Percentiles rank a stretch among this genome's conserved stretches.
Evolutionary conservation across 2,797 vertebrate genomes (phyloP).

Genomic region (Myripristis jacobus): DNA sequence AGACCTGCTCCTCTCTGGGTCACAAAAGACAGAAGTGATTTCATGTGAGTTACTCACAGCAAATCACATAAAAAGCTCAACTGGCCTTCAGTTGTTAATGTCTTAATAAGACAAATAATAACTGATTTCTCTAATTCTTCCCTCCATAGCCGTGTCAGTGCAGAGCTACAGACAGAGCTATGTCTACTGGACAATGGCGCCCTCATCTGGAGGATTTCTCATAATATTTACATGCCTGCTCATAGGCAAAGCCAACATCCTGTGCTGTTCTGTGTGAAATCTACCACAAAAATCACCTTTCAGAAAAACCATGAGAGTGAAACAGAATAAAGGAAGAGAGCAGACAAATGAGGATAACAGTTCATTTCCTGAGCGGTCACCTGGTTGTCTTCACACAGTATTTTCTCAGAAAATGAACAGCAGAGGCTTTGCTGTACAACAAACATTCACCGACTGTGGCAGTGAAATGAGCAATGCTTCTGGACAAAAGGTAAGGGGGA

Average conservation of each 20-base stretch:
- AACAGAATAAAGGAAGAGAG: neutral
- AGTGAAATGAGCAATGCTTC: neutral
- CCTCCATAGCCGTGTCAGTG: neutral
- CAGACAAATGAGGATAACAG: too few relatives aligned
- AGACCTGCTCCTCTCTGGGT: neutral
- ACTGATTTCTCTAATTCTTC: neutral
- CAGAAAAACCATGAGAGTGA: neutral
- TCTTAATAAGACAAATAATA: too few relatives aligned
- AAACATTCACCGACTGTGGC: neutral
- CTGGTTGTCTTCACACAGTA: neutral
- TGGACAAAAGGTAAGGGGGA: neutral
- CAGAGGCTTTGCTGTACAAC: neutral
- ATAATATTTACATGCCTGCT: too few relatives aligned
- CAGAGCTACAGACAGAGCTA: neutral
- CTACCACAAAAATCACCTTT: neutral
- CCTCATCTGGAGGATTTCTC: slow-evolving; percentile 50
- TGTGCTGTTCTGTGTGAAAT: neutral
- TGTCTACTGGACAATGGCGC: slow-evolving; percentile 40
- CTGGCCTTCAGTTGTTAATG: too few relatives aligned
- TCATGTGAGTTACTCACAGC: neutral
- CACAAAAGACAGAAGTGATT: neutral
- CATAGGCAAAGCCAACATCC: neutral
- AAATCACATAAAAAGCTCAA: too few relatives aligned
- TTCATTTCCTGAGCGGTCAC: neutral
- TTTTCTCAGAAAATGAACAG: neutral